phyloP scores from a whole-genome alignment of 2,888 invertebrate genomes.

The Rhaphigaster nebulosa region DNA sequence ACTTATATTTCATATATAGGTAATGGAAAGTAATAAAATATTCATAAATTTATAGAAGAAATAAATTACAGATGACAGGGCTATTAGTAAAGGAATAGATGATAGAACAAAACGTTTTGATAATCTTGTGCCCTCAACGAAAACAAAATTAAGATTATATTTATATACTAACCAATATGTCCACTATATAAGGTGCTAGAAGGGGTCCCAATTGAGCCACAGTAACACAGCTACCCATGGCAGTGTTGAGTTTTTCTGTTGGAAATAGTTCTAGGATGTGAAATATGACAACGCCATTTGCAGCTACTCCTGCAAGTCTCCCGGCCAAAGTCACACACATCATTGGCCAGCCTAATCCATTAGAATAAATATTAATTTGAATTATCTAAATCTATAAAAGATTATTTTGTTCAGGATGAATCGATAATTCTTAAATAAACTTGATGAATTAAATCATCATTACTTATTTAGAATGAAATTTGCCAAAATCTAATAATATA shows the following conservation, averaged over 20 bases:
- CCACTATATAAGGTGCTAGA: slow-evolving; percentile 73
- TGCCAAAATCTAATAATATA: not conserved
- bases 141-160: not conserved
- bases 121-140: too few relatives aligned
- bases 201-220: slow-evolving; percentile 74
- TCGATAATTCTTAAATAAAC: not conserved
- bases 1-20: too few relatives aligned
- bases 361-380: not conserved
- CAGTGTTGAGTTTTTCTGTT: slow-evolving; percentile 68
- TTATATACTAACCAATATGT: slow-evolving; percentile 52
- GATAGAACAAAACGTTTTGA: too few relatives aligned
- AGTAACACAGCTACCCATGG: slow-evolving; percentile 73
- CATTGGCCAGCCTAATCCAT: slow-evolving; percentile 62
- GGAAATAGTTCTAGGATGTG: slow-evolving; percentile 75
- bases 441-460: not conserved
- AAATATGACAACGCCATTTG: slow-evolving; percentile 74
- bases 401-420: not conserved
- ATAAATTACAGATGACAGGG: too few relatives aligned
- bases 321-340: slow-evolving; percentile 71
- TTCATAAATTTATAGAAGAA: too few relatives aligned
- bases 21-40: too few relatives aligned
- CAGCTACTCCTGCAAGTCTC: slow-evolving; percentile 73
- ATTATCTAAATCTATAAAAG: not conserved
- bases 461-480: not conserved
- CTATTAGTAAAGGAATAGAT: too few relatives aligned